A percentile compares a stretch with the other conserved stretches of the same genome.
phyloP scores from a whole-genome alignment of 1,140 invertebrate species.

The Achroia grisella region DNA sequence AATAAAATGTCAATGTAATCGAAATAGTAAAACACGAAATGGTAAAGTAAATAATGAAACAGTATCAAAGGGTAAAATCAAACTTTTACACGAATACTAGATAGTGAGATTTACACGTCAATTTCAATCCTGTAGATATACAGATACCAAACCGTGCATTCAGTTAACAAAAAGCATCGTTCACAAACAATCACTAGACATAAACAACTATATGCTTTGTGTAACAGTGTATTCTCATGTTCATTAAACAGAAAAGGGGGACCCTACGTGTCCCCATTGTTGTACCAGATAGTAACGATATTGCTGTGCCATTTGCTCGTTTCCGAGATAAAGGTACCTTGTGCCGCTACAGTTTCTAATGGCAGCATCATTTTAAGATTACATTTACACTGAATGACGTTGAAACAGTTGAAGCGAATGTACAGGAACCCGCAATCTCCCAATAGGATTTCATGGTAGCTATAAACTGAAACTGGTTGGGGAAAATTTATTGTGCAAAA shows the following conservation, averaged over 20 bases:
- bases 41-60: no score
- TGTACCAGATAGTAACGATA: constrained; percentile 27
- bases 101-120: no score
- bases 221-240: constrained; percentile 19
- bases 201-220: constrained; percentile 11
- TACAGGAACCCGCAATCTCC: constrained; percentile 1
- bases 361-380: constrained; percentile 21
- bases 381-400: constrained; percentile 13
- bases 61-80: no score
- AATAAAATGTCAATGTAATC: no score
- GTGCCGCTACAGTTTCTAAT: constrained; percentile 18
- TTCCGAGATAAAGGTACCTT: constrained; percentile 24
- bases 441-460: constrained; percentile 2
- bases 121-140: no score
- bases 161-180: constrained; percentile 10
- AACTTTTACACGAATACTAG: no score
- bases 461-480: background rate
- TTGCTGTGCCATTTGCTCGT: constrained; percentile 26
- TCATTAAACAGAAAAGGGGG: constrained; percentile 24
- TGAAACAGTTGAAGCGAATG: background rate
- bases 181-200: constrained; percentile 7
- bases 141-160: background rate
- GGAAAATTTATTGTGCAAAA: no score
- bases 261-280: constrained; percentile 22
- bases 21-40: no score